Evolutionary conservation across 2,888 invertebrate species (phyloP), one percentile per base, ranked within the genome.

Genomic region (Invenusta paracnida): DNA sequence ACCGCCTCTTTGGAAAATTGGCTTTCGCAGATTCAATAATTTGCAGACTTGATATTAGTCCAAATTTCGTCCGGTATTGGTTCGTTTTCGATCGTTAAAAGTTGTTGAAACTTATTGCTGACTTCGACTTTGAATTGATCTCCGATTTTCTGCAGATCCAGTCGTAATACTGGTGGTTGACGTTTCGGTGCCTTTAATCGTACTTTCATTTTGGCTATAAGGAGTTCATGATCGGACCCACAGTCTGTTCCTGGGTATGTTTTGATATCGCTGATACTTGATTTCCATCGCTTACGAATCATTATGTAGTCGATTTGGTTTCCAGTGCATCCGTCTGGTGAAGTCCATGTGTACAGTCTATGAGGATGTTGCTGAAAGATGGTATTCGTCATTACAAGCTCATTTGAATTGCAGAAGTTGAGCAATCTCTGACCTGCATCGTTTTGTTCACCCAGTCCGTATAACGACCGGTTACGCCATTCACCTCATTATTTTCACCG

Each of bases 371-470:
- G 86, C 13, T 29, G 0, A 30, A 86, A 86, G 28, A 27, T 31
- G 11, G 86, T 86, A 81, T 86, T 86, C n/a, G 30, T 31, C 0
- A 86, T 30, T 2, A 86, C 27, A 17, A 17, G 28, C 48, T 48
- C 48, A 17, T 48, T 48, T 48, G 48, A 48, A 48, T 11, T 48
- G 48, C 48, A 48, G 17, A 48, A 73, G 73, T 73, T 23, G 73
- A 73, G 73, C 73, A 73, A 73, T 73, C 73, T 73, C 73, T 73
- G 73, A 73, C 73, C 73, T 2, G 73, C 27, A 23, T 73, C 27
- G 27, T 5, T 73, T 73, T 73, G 73, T 23, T 73, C 73, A 25
- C 73, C 73, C 73, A 25, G 17, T 73, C 73, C 73, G 17, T n/a
- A n/a, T 48, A 48, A 48, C 48, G 48, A 48, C 48, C 48, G 48